Evolutionary conservation across 2,888 invertebrate species (phyloP), one percentile per base, ranked within the genome.

Genomic region (Dasysyrphus albostriatus): DNA sequence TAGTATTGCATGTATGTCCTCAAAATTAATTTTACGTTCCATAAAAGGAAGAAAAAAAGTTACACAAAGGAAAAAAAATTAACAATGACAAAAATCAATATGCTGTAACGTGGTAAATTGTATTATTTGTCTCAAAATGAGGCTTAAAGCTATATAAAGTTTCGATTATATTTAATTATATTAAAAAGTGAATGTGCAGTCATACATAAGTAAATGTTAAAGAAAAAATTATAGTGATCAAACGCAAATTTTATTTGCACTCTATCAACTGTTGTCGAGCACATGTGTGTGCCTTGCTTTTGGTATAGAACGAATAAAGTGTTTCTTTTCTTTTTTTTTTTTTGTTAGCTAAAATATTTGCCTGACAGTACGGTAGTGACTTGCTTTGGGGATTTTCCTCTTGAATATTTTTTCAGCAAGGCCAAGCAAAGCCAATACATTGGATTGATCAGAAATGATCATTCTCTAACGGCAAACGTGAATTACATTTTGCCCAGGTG

Each of bases 251-350:
- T 37, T 56, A n/a, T 58, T 81, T 81, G 65, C 69, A 61, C 19
- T 67, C 12, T 73, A 77, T 77, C 85, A 74, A 85, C 85, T 81
- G 82, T 85, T 85, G 85, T 85, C 73, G 85, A 85, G 85, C 85
- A 85, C 85, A 85, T 85, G 84, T 85, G 80, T 54, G 47, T 19
- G n/a, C 10, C 39, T 75, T n/a, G n/a, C n/a, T n/a, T n/a, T n/a
- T 29, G 39, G 51, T 73, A 54, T 5, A 54, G 49, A 16, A 49
- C 32, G 19, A 16, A 59, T 70, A 34, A 24, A 54, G 32, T 67
- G 63, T 51, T 61, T 79, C 63, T 56, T 78, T 49, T 16, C 19
- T 63, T 51, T 61, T 79, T 58, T 56, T 78, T 49, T 16, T 32
- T 5, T 34, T 77, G 24, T 16, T 32, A 32, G n/a, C 29, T 51